A percentile compares a stretch with the other conserved stretches of the same genome.
Conservation (phyloP, 2,113 vertebrate genomes). For the Megalops atlanticus region DNA sequence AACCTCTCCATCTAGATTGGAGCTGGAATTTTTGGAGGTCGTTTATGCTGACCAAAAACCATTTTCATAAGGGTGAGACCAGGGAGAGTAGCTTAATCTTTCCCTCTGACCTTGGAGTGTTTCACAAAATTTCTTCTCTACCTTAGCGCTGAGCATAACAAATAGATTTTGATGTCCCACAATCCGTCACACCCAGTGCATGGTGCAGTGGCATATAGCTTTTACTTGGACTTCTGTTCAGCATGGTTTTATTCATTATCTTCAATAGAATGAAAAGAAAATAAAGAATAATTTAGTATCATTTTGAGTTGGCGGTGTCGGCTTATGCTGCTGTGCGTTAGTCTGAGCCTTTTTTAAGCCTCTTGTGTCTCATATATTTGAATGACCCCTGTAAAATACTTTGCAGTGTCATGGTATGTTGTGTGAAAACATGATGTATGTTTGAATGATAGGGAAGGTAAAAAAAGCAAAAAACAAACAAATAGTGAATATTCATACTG, state of each 20-base stretch:
- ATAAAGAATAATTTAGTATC: too few relatives aligned
- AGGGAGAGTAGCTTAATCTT: background rate
- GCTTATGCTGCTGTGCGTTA: too few relatives aligned
- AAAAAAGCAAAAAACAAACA: background rate
- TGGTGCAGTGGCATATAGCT: background rate
- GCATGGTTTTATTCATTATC: background rate
- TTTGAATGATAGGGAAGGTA: too few relatives aligned
- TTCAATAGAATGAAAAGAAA: background rate
- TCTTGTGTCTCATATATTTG: too few relatives aligned
- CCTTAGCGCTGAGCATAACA: conserved; percentile 11
- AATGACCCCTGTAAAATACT: too few relatives aligned
- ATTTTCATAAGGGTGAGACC: background rate
- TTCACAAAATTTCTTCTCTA: background rate
- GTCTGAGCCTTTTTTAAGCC: too few relatives aligned
- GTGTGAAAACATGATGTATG: too few relatives aligned
- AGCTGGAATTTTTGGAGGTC: conserved; percentile 3
- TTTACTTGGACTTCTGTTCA: background rate
- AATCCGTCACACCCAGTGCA: background rate
- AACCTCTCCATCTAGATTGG: conserved; percentile 46
- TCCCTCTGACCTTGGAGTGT: background rate
- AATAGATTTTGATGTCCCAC: background rate
- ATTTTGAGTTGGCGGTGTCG: background rate
- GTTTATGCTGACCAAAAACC: background rate
- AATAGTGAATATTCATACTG: background rate
- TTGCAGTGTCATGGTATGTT: too few relatives aligned